Conservation (phyloP, 2,113 vertebrate species). For the Mus musculus region GRCm39 chr9:96299001-96299500, state of each 20-base stretch:
- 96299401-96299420: background rate
- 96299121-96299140: background rate
- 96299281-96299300: background rate
- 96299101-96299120: background rate
- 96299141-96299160: background rate
- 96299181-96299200: background rate
- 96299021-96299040: background rate
- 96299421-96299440: background rate
- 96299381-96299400: background rate
- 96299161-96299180: background rate
- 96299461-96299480: background rate
- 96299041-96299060: background rate
- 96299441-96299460: background rate
- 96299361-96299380: background rate
- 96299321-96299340: background rate
- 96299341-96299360: background rate
- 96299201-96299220: background rate
- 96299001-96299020: background rate
- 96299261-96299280: too few relatives aligned
- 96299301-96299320: background rate
- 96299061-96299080: background rate
- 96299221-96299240: background rate
- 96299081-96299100: background rate
- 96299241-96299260: too few relatives aligned
- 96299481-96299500: background rate